A percentile compares a stretch with the other conserved stretches of the same genome.
These are phyloP conservation scores for Rhineura floridana DNA, from an alignment of 2,113 vertebrate species.

Conservation along the genomic window DNA sequence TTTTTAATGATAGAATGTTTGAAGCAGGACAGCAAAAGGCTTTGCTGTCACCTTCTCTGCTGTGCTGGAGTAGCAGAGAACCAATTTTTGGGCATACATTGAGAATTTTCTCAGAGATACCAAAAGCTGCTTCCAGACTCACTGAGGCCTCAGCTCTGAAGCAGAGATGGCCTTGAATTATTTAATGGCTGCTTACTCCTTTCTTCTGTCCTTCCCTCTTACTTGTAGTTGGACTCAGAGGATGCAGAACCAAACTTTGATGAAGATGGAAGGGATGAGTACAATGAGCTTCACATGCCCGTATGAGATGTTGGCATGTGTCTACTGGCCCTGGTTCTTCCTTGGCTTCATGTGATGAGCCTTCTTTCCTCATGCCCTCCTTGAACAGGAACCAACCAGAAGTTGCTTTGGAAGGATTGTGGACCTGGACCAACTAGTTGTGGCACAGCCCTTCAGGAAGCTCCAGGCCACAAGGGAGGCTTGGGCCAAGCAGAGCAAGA, in stretches of 20 bases:
- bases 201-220: constrained; percentile 44
- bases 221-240: constrained; percentile 88
- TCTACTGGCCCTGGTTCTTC: constrained; percentile 14
- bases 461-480: not conserved
- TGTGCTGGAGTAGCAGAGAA: not conserved
- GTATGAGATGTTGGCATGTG: constrained; percentile 75
- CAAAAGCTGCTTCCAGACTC: not conserved
- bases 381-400: constrained; percentile 38
- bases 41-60: not conserved
- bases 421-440: constrained; percentile 42
- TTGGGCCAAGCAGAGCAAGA: not conserved
- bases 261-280: constrained; percentile 93
- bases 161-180: not conserved
- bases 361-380: not conserved
- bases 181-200: not conserved
- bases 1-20: not conserved
- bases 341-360: not conserved
- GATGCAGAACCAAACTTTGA: constrained; percentile 95
- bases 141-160: not conserved
- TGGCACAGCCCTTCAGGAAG: constrained; percentile 33
- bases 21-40: not conserved
- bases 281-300: constrained; percentile 98
- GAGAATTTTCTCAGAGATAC: not conserved
- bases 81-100: too few relatives aligned
- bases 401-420: not conserved